Evolutionary conservation across 1,140 invertebrate species (phyloP), one percentile per base, ranked within the genome.

Genomic region (Pseudobourletiella spinata): DNA sequence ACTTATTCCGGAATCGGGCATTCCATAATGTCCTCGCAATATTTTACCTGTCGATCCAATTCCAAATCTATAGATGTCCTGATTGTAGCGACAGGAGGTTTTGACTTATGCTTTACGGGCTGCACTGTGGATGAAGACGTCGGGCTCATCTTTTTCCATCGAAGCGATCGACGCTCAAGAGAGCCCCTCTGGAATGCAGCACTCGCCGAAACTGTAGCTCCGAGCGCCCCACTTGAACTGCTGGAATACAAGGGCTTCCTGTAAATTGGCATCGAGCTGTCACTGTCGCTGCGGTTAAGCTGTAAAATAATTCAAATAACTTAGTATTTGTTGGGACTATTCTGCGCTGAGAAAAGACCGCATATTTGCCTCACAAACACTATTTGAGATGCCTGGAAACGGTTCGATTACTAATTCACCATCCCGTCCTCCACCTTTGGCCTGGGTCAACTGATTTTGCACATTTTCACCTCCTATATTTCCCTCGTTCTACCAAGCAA

Each of bases 241-340:
- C 55, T 64, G 14, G 55, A 58, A 44, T 57, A 56, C 26, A 59
- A 43, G 32, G 75, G 46, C 80, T 79, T 15, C 83, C 80, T 64
- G 75, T 94, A 92, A 55, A 93, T 79, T 6, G 91, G 89, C 90
- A 98, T 95, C 29, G 91, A 91, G 68, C 91, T 95, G 74, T 98
- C 94, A 68, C 91, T 95, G 75, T 96, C 94, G 71, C 92, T 96
- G 64, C 94, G 84, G 76, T 95, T 97, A 46, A 96, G 74, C 80
- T 94, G 83, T 11, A 39, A 39, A 8, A 39, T n/a, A 39, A 39
- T 11, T 8, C 32, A 39, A 39, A 39, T 39, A 39, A 39, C 32
- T 39, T n/a, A 39, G 25, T 55, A 4, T 30, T n/a, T 1, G 4
- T 20, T 18, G 3, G 6, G 11, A 32, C 20, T 18, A 56, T 56